Conservation (phyloP, 2,113 vertebrate genomes). For the Hippoglossus stenolepis region DNA sequence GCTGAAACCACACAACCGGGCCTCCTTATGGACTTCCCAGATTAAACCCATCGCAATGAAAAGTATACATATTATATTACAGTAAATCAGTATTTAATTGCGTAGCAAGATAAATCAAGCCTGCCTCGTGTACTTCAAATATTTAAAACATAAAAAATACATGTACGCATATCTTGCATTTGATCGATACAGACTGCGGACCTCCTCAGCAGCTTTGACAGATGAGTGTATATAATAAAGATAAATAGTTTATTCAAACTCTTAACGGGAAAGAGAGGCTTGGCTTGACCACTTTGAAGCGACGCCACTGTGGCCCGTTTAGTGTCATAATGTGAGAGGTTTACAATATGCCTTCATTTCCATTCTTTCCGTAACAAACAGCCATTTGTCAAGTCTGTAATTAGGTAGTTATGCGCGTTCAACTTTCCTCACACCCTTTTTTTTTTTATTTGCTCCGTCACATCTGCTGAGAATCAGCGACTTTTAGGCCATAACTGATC, state of each 20-base stretch:
- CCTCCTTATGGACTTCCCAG: slow-evolving; percentile 7
- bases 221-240: slow-evolving; percentile 75
- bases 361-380: slow-evolving; percentile 2
- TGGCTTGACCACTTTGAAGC: slow-evolving; percentile 33
- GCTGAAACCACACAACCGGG: slow-evolving; percentile 55
- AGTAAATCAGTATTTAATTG: slow-evolving; percentile 28
- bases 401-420: no score
- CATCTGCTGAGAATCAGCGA: background rate
- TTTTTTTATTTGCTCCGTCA: slow-evolving; percentile 1
- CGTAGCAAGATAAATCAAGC: slow-evolving; percentile 34
- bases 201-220: slow-evolving; percentile 65
- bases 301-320: slow-evolving; percentile 59
- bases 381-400: background rate
- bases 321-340: slow-evolving; percentile 57
- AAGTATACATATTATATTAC: slow-evolving; percentile 45
- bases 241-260: slow-evolving; percentile 78
- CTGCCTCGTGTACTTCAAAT: slow-evolving; percentile 42
- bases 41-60: slow-evolving; percentile 28
- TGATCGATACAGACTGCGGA: slow-evolving; percentile 32
- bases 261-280: slow-evolving; percentile 68
- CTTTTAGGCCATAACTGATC: slow-evolving; percentile 9
- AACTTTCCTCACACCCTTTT: background rate
- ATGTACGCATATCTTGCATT: slow-evolving; percentile 44
- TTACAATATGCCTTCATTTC: slow-evolving; percentile 44
- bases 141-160: slow-evolving; percentile 60